A percentile compares a stretch with the other conserved stretches of the same genome.
Evolutionary conservation across 2,113 vertebrate genomes (phyloP).

Genomic region (Tragelaphus strepsiceros): DNA sequence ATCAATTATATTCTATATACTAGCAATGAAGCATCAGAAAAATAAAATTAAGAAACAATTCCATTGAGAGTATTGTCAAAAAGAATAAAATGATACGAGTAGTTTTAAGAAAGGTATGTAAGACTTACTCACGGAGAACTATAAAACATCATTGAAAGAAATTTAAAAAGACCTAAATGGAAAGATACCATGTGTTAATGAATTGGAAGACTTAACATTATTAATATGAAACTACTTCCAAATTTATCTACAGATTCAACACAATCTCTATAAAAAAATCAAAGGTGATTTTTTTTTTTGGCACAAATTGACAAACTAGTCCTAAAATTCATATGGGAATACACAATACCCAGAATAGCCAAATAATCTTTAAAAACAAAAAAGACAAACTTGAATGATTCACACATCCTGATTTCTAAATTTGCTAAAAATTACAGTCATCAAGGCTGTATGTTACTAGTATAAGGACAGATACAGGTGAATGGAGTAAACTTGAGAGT

Average conservation of each 20-base stretch:
- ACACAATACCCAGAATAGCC: not conserved
- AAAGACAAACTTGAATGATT: not conserved
- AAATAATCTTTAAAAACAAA: not conserved
- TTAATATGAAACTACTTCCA: not conserved
- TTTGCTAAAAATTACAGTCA: not conserved
- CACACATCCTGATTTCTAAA: not conserved
- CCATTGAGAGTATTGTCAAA: not conserved
- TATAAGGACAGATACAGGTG: not conserved
- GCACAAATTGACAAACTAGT: not conserved
- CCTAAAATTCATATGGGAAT: not conserved
- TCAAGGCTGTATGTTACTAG: not conserved
- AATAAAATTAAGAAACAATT: not conserved
- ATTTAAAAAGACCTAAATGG: not conserved
- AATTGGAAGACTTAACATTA: not conserved
- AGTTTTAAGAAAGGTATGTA: not conserved
- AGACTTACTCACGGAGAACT: not conserved
- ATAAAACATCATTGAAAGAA: not conserved
- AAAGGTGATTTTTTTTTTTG: not conserved
- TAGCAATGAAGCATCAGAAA: not conserved
- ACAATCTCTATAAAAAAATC: not conserved
- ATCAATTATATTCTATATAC: not conserved
- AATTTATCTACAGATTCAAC: not conserved
- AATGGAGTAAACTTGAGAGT: not conserved
- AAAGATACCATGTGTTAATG: not conserved
- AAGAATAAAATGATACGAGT: not conserved